Conservation (phyloP, 2,888 invertebrate species). For the Ellobium chinense region DNA sequence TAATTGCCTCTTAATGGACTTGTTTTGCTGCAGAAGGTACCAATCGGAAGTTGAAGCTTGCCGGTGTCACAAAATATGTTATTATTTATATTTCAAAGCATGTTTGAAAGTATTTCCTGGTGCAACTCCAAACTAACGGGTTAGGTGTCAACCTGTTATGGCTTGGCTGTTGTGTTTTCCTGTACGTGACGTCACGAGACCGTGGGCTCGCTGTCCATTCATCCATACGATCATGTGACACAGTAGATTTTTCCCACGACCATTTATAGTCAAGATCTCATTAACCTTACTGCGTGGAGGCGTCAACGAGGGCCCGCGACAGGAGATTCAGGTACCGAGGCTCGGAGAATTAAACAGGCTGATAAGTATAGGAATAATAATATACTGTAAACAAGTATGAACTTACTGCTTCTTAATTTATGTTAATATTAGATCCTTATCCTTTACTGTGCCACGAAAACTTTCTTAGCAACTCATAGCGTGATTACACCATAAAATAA, state of each 20-base stretch:
- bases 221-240: slow-evolving; percentile 14
- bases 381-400: too few species aligned
- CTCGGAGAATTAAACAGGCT: too few species aligned
- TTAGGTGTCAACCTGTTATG: too few species aligned
- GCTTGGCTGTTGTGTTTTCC: background rate
- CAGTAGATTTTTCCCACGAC: slow-evolving; percentile 14
- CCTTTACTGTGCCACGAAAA: background rate
- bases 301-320: too few species aligned
- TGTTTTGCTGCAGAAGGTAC: slow-evolving; percentile 10
- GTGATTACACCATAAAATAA: too few species aligned
- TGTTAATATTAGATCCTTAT: background rate
- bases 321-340: too few species aligned
- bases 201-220: slow-evolving; percentile 22
- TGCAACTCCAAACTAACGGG: background rate
- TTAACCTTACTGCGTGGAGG: too few species aligned
- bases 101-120: background rate
- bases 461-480: too few species aligned
- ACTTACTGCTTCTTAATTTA: background rate
- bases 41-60: slow-evolving; percentile 20
- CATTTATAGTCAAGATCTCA: slow-evolving; percentile 7
- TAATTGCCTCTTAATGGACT: slow-evolving; percentile 5
- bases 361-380: too few species aligned
- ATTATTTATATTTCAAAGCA: background rate
- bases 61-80: background rate
- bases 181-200: slow-evolving; percentile 1